A percentile compares a stretch with the other conserved stretches of the same genome.
Conservation (phyloP, 2,113 vertebrate genomes). For the Axis porcinus region DNA sequence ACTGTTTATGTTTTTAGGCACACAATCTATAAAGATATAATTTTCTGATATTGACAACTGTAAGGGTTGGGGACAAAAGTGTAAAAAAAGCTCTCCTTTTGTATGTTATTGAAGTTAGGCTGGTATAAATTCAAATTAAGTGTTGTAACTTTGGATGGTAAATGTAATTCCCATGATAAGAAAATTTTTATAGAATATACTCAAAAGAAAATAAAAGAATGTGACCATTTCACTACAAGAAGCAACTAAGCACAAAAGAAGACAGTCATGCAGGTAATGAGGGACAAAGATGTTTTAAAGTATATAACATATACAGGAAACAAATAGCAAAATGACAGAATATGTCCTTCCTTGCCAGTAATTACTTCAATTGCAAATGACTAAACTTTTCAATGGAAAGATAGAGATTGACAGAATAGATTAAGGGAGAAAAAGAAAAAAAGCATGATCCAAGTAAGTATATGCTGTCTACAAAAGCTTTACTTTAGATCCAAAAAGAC, state of each 20-base stretch:
- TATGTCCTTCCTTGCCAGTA: not conserved
- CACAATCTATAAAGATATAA: not conserved
- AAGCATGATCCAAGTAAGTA: not conserved
- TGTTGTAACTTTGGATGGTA: not conserved
- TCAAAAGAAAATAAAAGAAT: not conserved
- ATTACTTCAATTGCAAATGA: not conserved
- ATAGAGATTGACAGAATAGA: not conserved
- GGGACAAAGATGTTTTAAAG: not conserved
- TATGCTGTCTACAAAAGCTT: not conserved
- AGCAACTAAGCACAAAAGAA: not conserved
- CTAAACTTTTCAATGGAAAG: not conserved
- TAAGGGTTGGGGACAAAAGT: not conserved
- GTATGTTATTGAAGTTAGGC: not conserved
- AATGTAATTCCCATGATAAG: not conserved
- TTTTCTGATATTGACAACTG: not conserved
- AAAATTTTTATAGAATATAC: not conserved
- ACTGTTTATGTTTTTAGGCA: not conserved
- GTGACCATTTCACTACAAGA: not conserved
- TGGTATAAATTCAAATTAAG: not conserved
- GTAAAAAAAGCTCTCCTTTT: not conserved
- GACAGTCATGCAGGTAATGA: not conserved
- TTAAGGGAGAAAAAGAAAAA: not conserved
- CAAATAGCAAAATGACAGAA: not conserved
- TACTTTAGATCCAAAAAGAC: not conserved
- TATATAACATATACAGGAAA: not conserved